phyloP scores from a whole-genome alignment of 2,797 vertebrate species.

The Ctenosaura bakeri region DNA sequence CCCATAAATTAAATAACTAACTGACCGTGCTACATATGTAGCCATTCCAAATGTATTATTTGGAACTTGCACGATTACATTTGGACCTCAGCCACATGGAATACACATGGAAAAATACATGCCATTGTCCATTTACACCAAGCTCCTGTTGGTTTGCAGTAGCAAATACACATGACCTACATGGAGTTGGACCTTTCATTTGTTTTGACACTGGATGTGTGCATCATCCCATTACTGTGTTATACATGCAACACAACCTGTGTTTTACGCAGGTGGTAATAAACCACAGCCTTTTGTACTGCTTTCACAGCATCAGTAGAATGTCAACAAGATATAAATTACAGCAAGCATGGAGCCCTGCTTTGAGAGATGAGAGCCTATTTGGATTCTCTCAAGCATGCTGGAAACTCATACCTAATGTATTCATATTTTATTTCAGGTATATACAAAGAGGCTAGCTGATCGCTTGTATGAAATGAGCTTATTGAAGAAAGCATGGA shows the following conservation, averaged over 20 bases:
- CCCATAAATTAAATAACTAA: neutral
- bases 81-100: neutral
- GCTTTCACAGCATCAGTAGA: neutral
- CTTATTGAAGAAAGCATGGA: constrained; percentile 91
- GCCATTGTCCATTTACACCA: neutral
- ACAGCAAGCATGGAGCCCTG: neutral
- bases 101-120: neutral
- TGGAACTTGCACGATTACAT: neutral
- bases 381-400: neutral
- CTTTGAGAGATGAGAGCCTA: neutral
- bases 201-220: neutral
- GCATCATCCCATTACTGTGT: neutral
- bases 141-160: neutral
- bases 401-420: neutral
- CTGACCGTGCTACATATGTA: neutral
- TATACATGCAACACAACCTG: neutral
- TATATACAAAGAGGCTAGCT: constrained; percentile 83
- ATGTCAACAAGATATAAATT: neutral
- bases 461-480: constrained; percentile 84
- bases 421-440: constrained; percentile 64
- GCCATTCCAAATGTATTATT: neutral
- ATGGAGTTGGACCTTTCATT: neutral
- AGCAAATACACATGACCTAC: neutral
- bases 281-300: neutral
- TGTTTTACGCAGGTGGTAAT: neutral